Evolutionary conservation across 2,113 vertebrate genomes (phyloP), one percentile per base, ranked within the genome.

Genomic region (Erinaceus europaeus): DNA sequence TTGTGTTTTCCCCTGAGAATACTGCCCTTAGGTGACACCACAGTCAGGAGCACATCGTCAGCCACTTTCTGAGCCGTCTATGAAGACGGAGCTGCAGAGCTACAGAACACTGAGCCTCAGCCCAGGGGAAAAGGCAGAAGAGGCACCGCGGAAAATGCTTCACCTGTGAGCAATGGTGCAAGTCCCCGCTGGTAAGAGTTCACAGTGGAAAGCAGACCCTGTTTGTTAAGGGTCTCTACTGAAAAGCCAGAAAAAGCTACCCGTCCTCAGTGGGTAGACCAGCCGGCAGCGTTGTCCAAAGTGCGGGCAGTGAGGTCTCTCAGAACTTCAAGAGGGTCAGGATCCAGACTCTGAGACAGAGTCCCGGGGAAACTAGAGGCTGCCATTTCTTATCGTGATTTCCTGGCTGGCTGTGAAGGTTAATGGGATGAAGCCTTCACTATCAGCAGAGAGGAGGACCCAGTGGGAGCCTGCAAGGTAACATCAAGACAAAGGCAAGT

Each of bases 361-460:
- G 71, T 76, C 72, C 2, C 77, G 29, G 36, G 92, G 94, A 96
- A 3, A 12, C 50, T 94, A 84, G 84, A 34, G 38, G 61, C 40
- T 34, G 65, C 94, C 98, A 8, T 98, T 98, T 36, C 99, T 96
- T 29, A 99, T 86, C 0, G 97, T 96, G 1, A 99, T 94, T 77
- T 98, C 98, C 82, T 99, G 98, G 55, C 94, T 79, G 79, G 98
- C 67, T 44, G 96, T 97, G 90, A 99, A 99, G 0, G 72, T 97
- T 65, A 99, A 83, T 0, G 99, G 99, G 68, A 99, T 95, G 64
- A 99, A 99, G 78, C 98, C 99, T 36, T 99, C 98, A 0, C 95
- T 97, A 84, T 99, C 99, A 0, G 97, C 97, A 12, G 98, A 98
- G 25, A 99, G 97, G 21, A 98, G 96, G 0, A 99, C 96, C 99